A percentile compares a stretch with the other conserved stretches of the same genome.
These are phyloP conservation scores for Tauraco hartlaubi DNA, from an alignment of 2,797 vertebrate genomes.

Conservation along the genomic window DNA sequence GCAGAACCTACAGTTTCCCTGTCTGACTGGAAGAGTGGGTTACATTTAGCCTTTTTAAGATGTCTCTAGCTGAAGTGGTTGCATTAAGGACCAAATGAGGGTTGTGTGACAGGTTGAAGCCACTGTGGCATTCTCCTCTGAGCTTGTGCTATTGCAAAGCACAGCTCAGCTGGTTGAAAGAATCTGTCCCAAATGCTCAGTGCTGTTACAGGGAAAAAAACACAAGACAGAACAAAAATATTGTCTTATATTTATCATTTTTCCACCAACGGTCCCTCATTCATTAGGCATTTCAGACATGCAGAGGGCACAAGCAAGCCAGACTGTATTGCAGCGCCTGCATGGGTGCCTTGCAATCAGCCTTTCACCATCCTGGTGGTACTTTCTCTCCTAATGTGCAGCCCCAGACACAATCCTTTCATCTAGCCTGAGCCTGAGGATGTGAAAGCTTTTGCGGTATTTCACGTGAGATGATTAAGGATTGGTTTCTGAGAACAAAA, in stretches of 20 bases:
- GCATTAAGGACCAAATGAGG: neutral
- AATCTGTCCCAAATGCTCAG: neutral
- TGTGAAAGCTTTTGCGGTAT: neutral
- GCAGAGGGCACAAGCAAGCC: neutral
- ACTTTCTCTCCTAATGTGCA: neutral
- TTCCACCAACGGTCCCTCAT: neutral
- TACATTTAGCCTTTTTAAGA: neutral
- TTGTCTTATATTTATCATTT: neutral
- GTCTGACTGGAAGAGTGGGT: conserved; percentile 41
- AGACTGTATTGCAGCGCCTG: neutral
- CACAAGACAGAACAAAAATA: neutral
- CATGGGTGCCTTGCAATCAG: neutral
- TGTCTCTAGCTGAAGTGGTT: neutral
- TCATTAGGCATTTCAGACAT: neutral
- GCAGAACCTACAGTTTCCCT: neutral
- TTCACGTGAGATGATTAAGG: neutral
- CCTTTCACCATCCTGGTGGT: neutral
- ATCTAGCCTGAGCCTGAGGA: neutral
- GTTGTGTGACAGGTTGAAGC: neutral
- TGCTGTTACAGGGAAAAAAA: neutral
- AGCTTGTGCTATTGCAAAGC: neutral
- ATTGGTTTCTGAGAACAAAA: neutral
- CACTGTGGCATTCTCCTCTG: neutral
- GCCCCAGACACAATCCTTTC: neutral
- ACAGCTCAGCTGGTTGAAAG: neutral